phyloP scores from a whole-genome alignment of 2,113 vertebrate species.

The Phylloscopus trochiloides region DNA sequence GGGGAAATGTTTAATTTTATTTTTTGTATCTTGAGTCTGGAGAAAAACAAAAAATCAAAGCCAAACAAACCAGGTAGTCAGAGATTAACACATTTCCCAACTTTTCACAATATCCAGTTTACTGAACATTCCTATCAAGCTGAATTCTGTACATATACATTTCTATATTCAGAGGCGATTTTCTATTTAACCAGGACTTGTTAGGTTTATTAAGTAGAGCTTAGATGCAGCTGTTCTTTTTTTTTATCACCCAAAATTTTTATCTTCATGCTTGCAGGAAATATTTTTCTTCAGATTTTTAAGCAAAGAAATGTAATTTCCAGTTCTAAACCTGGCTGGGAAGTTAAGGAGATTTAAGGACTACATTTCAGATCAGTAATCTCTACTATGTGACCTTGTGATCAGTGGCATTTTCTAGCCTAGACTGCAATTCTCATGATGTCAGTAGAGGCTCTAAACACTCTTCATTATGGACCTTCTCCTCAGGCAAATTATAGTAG shows the following conservation, averaged over 20 bases:
- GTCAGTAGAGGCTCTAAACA: background rate
- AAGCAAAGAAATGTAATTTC: conserved; percentile 25
- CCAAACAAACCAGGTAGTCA: background rate
- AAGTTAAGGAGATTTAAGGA: conserved; percentile 17
- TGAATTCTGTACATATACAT: background rate
- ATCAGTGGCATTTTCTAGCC: background rate
- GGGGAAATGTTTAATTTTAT: background rate
- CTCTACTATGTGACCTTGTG: background rate
- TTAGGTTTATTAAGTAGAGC: background rate
- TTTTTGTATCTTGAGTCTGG: background rate
- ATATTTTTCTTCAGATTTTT: background rate
- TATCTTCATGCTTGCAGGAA: background rate
- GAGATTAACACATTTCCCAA: background rate
- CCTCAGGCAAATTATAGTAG: background rate
- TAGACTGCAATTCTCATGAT: background rate
- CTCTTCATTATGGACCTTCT: background rate
- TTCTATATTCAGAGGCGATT: background rate
- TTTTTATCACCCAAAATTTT: background rate
- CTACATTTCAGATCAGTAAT: conserved; percentile 10
- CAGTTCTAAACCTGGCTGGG: background rate
- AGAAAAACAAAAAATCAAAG: background rate
- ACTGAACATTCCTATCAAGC: background rate
- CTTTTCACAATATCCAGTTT: background rate
- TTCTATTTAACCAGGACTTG: background rate
- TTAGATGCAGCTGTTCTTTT: background rate